Evolutionary conservation across 2,888 invertebrate species (phyloP), one percentile per base, ranked within the genome.

Genomic region (Epicampocera succincta): DNA sequence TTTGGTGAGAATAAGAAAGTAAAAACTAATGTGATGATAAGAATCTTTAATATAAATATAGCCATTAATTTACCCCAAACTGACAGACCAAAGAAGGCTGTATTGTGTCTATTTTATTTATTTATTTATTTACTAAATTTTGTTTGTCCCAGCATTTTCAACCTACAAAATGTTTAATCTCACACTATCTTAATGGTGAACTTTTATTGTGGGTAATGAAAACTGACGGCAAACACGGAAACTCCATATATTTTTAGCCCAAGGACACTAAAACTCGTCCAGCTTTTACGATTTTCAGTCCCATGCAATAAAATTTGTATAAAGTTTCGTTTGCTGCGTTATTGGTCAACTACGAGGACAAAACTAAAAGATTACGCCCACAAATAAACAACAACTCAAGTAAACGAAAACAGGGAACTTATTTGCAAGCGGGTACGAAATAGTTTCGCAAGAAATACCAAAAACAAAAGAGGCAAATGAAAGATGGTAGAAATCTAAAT

Each of bases 161-260:
- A n/a, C n/a, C n/a, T n/a, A n/a, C n/a, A n/a, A 46, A 40, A 56
- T 3, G 29, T 76, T 76, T 54, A 56, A 63, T 56, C 40, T 19
- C n/a, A 40, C 48, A 25, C 42, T 48, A 68, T 29, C 19, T 15
- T 68, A 15, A 66, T 56, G 68, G 54, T 56, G 66, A 56, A 76
- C 46, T 76, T 81, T 72, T 68, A 61, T 63, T 52, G 29, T 15
- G 19, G 17, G 44, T 73, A 81, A 81, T 81, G 76, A 81, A 76
- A 76, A 81, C 68, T 63, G 80, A 58, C 80, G 73, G 76, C 44
- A 58, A 40, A 77, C 80, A 81, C 61, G 44, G 68, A 63, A 76
- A 72, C 33, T 81, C 63, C 72, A 76, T 76, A 77, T 68, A 72
- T 38, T 56, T 61, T 42, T 13, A 25, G 63, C 66, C 19, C 15